Conservation (phyloP, 2,113 vertebrate genomes). For the Pachycephala philippinensis region DNA sequence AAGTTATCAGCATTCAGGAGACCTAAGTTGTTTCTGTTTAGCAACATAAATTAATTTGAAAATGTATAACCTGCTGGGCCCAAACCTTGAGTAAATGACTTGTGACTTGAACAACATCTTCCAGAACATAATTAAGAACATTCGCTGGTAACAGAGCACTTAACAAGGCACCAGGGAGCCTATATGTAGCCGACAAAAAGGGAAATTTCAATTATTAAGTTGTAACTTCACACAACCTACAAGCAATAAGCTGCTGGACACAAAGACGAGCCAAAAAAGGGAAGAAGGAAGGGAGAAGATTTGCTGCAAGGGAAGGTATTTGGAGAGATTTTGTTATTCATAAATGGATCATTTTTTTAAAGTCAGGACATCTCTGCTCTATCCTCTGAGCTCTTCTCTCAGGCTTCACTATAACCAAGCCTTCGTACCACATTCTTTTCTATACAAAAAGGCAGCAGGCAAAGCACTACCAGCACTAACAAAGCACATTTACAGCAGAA, state of each 20-base stretch:
- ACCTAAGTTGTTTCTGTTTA: background rate
- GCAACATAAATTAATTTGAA: slow-evolving; percentile 42
- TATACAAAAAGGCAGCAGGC: background rate
- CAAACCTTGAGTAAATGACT: slow-evolving; percentile 39
- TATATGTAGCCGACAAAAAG: background rate
- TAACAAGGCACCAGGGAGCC: slow-evolving; percentile 32
- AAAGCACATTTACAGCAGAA: background rate
- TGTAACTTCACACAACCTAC: background rate
- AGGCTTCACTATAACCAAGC: background rate
- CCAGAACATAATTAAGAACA: slow-evolving; percentile 24
- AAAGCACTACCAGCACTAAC: background rate
- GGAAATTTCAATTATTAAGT: background rate
- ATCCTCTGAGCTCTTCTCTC: background rate
- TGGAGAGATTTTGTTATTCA: background rate
- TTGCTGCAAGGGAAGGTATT: background rate
- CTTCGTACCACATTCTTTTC: rapidly evolving
- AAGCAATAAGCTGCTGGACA: background rate
- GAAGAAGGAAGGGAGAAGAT: background rate
- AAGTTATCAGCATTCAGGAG: background rate
- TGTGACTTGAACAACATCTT: slow-evolving; percentile 27
- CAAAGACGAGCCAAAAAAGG: background rate
- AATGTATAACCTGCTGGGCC: slow-evolving; percentile 48
- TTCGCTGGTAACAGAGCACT: slow-evolving; percentile 4
- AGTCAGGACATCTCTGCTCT: background rate
- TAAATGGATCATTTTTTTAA: background rate